A percentile compares a stretch with the other conserved stretches of the same genome.
phyloP scores from a whole-genome alignment of 2,113 vertebrate species.

The Strix uralensis region DNA sequence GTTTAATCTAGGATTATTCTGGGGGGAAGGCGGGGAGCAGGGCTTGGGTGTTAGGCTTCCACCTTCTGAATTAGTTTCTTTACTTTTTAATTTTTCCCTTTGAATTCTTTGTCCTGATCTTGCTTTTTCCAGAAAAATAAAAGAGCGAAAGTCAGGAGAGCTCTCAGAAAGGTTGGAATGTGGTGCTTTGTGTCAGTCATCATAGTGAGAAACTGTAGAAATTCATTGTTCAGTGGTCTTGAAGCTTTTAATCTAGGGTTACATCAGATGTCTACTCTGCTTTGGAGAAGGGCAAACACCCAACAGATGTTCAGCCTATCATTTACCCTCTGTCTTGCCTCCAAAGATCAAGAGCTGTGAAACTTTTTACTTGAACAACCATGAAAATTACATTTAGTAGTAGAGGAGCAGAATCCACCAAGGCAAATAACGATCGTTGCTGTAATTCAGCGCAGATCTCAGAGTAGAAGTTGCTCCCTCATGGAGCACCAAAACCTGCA shows the following conservation, averaged over 20 bases:
- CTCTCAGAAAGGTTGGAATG: neutral
- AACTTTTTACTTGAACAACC: neutral
- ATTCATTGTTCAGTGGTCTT: neutral
- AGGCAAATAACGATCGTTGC: neutral
- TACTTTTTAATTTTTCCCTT: neutral
- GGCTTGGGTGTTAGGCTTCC: neutral
- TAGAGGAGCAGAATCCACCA: neutral
- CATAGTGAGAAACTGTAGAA: neutral
- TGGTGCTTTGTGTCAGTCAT: neutral
- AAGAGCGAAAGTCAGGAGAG: neutral
- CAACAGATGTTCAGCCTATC: neutral
- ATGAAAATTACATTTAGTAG: neutral
- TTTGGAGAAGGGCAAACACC: neutral
- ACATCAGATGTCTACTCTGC: neutral
- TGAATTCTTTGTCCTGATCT: neutral
- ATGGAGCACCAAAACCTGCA: neutral
- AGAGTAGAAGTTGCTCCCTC: neutral
- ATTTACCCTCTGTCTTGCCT: neutral
- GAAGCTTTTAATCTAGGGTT: neutral
- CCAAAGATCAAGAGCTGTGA: neutral
- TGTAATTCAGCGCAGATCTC: fast-evolving
- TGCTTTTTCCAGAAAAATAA: neutral
- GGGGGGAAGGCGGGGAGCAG: neutral
- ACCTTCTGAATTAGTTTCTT: neutral
- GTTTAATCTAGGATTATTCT: neutral